A percentile compares a stretch with the other conserved stretches of the same genome.
Evolutionary conservation across 2,113 vertebrate species (phyloP).

Genomic region (Dicentrarchus labrax): DNA sequence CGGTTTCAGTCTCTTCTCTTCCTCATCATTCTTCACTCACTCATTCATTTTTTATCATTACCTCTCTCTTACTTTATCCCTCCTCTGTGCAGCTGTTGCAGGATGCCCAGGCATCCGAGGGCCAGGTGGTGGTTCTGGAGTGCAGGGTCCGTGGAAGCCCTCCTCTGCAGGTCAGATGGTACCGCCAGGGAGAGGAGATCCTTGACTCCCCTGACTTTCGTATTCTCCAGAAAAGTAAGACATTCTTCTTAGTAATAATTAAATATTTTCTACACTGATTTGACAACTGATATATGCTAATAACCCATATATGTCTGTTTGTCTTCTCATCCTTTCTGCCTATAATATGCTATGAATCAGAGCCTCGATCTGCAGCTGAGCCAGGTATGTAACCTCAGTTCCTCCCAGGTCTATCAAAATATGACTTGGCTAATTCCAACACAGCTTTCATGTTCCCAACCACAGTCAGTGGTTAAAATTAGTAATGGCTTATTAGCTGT

Average conservation of each 20-base stretch:
- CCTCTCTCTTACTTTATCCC: neutral
- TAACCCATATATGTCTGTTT: conserved; percentile 1
- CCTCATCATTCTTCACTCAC: conserved; percentile 14
- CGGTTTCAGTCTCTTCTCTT: neutral
- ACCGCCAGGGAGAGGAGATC: conserved; percentile 91
- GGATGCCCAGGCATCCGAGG: conserved; percentile 90
- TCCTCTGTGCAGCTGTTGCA: conserved; percentile 87
- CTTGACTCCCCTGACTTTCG: conserved; percentile 98
- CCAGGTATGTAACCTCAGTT: conserved; percentile 67
- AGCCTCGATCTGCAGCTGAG: conserved; percentile 82
- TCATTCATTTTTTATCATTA: neutral
- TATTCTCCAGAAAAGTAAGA: conserved; percentile 97
- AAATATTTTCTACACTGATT: neutral
- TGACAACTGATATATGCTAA: neutral
- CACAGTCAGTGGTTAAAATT: neutral
- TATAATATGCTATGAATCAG: conserved; percentile 49
- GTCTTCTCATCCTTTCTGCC: neutral
- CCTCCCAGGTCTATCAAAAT: conserved; percentile 12
- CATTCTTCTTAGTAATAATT: neutral
- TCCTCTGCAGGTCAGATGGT: conserved; percentile 92
- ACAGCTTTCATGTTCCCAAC: conserved; percentile 18
- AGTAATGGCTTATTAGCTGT: conserved; percentile 20
- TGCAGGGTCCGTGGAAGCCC: conserved; percentile 91
- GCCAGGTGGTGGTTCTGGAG: conserved; percentile 96
- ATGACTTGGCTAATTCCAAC: conserved; percentile 23